A percentile compares a stretch with the other conserved stretches of the same genome.
phyloP scores from a whole-genome alignment of 1,140 invertebrate species.

The Drosophila nikananu region DNA sequence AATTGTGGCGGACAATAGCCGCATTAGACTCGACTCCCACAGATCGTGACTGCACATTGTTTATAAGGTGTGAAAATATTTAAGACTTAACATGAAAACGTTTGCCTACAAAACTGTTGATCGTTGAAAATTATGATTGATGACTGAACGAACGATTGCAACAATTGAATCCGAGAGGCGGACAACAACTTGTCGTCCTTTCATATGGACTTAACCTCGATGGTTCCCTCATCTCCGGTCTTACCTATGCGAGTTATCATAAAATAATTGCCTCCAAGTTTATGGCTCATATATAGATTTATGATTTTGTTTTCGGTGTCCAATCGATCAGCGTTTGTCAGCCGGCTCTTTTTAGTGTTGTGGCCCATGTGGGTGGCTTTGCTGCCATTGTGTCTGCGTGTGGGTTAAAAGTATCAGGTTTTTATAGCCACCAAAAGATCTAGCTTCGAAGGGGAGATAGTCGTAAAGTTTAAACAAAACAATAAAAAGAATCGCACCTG shows the following conservation, averaged over 20 bases:
- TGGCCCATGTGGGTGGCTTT: constrained; percentile 53
- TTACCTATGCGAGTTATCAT: constrained; percentile 44
- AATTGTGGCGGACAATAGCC: constrained; percentile 73
- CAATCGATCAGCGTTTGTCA: constrained; percentile 81
- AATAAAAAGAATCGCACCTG: not conserved
- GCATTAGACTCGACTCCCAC: constrained; percentile 57
- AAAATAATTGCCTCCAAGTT: constrained; percentile 73
- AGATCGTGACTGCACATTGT: constrained; percentile 82
- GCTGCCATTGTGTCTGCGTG: constrained; percentile 68
- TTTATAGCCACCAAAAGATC: constrained; percentile 31
- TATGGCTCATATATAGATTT: constrained; percentile 56
- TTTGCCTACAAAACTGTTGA: constrained; percentile 84
- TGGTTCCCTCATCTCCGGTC: constrained; percentile 13
- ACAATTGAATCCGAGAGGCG: constrained; percentile 46
- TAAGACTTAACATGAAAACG: constrained; percentile 82
- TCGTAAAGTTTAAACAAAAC: not conserved
- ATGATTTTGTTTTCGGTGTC: constrained; percentile 50
- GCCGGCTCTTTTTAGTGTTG: constrained; percentile 24
- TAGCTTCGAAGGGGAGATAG: constrained; percentile 22
- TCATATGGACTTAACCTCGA: constrained; percentile 32
- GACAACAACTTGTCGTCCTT: constrained; percentile 77
- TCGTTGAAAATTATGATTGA: constrained; percentile 85
- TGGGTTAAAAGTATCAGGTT: constrained; percentile 65
- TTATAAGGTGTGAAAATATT: constrained; percentile 85
- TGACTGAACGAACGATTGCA: constrained; percentile 71